A percentile compares a stretch with the other conserved stretches of the same genome.
phyloP scores from a whole-genome alignment of 2,888 invertebrate genomes.

The Drosophila rellima region DNA sequence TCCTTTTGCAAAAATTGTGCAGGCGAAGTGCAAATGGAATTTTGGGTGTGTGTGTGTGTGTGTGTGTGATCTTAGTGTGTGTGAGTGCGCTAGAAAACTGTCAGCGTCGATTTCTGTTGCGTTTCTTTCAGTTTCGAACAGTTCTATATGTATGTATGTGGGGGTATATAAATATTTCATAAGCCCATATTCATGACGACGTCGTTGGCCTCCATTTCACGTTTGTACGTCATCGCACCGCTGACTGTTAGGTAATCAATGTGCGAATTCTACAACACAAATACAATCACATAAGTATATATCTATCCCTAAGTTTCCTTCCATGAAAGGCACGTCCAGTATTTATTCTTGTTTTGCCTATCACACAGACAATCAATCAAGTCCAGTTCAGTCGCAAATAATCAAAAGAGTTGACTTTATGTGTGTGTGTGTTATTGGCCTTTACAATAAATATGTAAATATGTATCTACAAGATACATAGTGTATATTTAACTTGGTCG shows the following conservation, averaged over 20 bases:
- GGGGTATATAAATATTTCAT: conserved; percentile 44
- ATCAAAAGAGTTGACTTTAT: conserved; percentile 16
- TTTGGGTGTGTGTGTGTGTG: background rate
- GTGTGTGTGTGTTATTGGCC: conserved; percentile 19
- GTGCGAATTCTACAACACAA: conserved; percentile 28
- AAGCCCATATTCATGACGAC: conserved; percentile 53
- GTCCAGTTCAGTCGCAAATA: conserved; percentile 28
- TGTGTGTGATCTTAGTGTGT: background rate
- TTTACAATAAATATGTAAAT: background rate
- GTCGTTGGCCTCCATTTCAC: conserved; percentile 50
- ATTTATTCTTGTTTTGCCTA: conserved; percentile 6
- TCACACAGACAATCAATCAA: conserved; percentile 50
- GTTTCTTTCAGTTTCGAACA: conserved; percentile 13
- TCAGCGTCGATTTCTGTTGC: conserved; percentile 12
- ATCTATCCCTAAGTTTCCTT: background rate
- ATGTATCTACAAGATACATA: conserved; percentile 20
- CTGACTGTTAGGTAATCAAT: conserved; percentile 42
- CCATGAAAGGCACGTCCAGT: conserved; percentile 46
- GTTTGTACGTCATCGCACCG: conserved; percentile 51
- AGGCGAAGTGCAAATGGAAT: conserved; percentile 10
- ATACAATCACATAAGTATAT: conserved; percentile 6
- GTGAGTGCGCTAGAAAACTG: conserved; percentile 26
- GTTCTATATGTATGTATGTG: conserved; percentile 18
- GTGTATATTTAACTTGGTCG: conserved; percentile 2
- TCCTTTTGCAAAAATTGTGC: conserved; percentile 11